Base-by-base conservation (phyloP, 92 coral and sea anemone genomes). In the Heteractis magnifica region DNA sequence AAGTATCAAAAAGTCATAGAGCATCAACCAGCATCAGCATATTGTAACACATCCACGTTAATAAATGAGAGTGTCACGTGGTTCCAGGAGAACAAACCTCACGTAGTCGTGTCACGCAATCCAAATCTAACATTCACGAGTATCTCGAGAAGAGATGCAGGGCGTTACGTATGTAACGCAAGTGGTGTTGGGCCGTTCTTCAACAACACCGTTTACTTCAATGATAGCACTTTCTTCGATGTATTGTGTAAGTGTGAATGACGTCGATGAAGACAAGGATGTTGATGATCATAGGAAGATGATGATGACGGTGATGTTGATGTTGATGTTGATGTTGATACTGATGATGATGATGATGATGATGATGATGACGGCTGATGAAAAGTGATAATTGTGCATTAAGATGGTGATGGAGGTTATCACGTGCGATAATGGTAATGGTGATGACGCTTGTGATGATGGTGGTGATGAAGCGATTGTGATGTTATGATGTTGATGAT, bases 81-180 rank as follows among this genome's bases (percentile, higher is more conserved):
- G 84, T 41, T 50, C 41, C 70, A 71, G 52, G 49, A 51, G 6
- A 51, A 11, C 65, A 49, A 70, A 6, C 77, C 60, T 52, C 21
- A 49, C 10, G 49, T 0, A 48, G 77, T 71, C 15, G 58, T 85
- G 83, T 80, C 86, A 56, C 49, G n/a, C 65, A 14, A 80, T 58
- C 50, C 49, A 53, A 87, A 8, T 34, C 64, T 88, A 78, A 81
- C 56, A 5, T 10, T 88, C 53, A 12, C 0, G 23, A 58, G 71
- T 58, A 60, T 85, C 70, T 62, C 0, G 1, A 81, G 88, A 71
- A 21, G 6, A 4, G 56, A 77, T 65, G 53, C 55, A 9, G 91
- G 91, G 21, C 65, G 70, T 56, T 88, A 88, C 83, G 76, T 52
- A 51, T 88, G 91, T 71, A 56, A 76, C 71, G 86, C 79, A 49